phyloP scores from a whole-genome alignment of 2,797 vertebrate species.

The Clarias laeviceps region DNA sequence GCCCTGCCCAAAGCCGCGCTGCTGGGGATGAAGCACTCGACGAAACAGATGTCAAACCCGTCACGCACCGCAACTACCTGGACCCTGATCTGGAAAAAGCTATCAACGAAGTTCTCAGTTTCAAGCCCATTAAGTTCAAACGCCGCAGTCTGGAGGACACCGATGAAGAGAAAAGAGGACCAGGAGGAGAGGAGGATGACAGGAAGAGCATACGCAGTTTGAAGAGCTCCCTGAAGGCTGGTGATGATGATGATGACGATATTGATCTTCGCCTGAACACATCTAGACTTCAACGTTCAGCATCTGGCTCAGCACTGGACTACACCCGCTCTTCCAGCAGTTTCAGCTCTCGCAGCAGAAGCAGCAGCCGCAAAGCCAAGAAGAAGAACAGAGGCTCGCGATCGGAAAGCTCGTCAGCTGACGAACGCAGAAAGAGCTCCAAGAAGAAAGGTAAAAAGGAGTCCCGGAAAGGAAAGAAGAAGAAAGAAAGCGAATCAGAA shows the following conservation, averaged over 20 bases:
- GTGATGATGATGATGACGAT: constrained; percentile 61
- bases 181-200: constrained; percentile 69
- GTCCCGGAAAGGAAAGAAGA: constrained; percentile 52
- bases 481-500: constrained; percentile 70
- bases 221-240: constrained; percentile 41
- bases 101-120: constrained; percentile 94
- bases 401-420: constrained; percentile 75
- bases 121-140: constrained; percentile 86
- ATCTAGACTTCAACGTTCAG: constrained; percentile 78
- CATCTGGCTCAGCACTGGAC: constrained; percentile 79
- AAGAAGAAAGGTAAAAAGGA: constrained; percentile 73
- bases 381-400: constrained; percentile 70
- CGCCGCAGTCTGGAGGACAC: constrained; percentile 86
- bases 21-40: constrained; percentile 68
- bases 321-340: constrained; percentile 73
- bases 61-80: constrained; percentile 85
- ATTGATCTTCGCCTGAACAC: constrained; percentile 60
- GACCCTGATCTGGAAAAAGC: constrained; percentile 95
- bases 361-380: constrained; percentile 65
- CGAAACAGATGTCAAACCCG: constrained; percentile 68
- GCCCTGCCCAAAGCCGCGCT: constrained; percentile 77
- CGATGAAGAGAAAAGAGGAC: constrained; percentile 72
- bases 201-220: constrained; percentile 69
- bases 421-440: constrained; percentile 77
- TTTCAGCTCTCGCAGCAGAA: constrained; percentile 64